Conservation (phyloP, 2,113 vertebrate species). For the Ploceus nigricollis region DNA sequence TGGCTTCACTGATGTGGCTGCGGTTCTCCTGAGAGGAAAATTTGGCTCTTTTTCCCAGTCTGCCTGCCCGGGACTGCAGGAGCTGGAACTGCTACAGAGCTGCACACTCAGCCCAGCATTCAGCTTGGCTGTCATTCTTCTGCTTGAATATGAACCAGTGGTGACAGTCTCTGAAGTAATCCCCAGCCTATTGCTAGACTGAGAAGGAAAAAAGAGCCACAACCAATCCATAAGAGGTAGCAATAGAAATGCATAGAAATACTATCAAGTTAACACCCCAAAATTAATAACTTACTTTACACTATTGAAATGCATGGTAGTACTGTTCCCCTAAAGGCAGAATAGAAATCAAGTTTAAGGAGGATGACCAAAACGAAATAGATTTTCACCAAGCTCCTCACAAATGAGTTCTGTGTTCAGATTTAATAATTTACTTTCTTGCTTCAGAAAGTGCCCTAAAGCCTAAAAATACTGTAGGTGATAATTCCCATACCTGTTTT, state of each 20-base stretch:
- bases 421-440: not conserved
- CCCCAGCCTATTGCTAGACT: not conserved
- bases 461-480: not conserved
- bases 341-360: not conserved
- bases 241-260: not conserved
- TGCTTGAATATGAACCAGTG: not conserved
- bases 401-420: not conserved
- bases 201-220: not conserved
- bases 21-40: not conserved
- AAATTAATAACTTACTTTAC: constrained; percentile 20
- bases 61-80: not conserved
- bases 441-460: not conserved
- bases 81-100: not conserved
- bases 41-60: not conserved
- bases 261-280: not conserved
- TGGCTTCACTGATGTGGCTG: not conserved
- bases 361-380: not conserved
- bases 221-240: not conserved
- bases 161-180: not conserved
- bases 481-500: not conserved
- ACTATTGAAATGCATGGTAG: not conserved
- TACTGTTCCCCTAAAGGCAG: not conserved
- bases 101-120: not conserved
- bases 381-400: not conserved
- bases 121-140: not conserved